These are phyloP conservation scores for Ceratina calcarata DNA, from an alignment of 1,140 invertebrate species.

Conservation along the genomic window DNA sequence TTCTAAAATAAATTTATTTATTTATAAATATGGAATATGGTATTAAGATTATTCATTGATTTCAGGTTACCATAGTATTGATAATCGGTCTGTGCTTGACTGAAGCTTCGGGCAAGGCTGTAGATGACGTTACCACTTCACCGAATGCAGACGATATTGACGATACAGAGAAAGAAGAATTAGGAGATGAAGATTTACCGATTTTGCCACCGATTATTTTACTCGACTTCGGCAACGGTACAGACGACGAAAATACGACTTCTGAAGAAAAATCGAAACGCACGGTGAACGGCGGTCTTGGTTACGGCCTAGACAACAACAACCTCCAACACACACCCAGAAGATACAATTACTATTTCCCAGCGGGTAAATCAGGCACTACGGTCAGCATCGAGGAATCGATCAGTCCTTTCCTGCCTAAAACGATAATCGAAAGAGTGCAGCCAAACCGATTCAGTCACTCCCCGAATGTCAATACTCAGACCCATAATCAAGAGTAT, in stretches of 20 bases:
- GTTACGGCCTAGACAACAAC: constrained; percentile 75
- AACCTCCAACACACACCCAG: constrained; percentile 66
- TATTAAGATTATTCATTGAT: constrained; percentile 46
- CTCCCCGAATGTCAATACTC: neutral
- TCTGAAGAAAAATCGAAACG: constrained; percentile 75
- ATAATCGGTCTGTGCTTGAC: constrained; percentile 37
- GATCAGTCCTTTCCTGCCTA: constrained; percentile 74
- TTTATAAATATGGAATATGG: too few species aligned
- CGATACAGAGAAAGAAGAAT: neutral
- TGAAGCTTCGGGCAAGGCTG: constrained; percentile 13
- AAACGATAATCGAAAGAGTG: constrained; percentile 73
- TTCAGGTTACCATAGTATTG: constrained; percentile 69
- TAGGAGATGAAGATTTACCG: constrained; percentile 52
- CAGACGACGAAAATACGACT: constrained; percentile 51
- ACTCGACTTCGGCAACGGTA: constrained; percentile 73
- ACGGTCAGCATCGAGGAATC: constrained; percentile 78
- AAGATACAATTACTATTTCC: constrained; percentile 77
- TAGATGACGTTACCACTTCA: neutral
- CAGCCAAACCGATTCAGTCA: constrained; percentile 49
- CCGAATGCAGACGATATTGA: neutral
- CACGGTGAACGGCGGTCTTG: constrained; percentile 72
- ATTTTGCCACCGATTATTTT: constrained; percentile 76
- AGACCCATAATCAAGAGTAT: neutral
- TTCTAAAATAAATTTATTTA: too few species aligned
- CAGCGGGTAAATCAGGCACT: constrained; percentile 74